Evolutionary conservation across 2,888 invertebrate genomes (phyloP), one percentile per base, ranked within the genome.

Genomic region (Pammene aurita): DNA sequence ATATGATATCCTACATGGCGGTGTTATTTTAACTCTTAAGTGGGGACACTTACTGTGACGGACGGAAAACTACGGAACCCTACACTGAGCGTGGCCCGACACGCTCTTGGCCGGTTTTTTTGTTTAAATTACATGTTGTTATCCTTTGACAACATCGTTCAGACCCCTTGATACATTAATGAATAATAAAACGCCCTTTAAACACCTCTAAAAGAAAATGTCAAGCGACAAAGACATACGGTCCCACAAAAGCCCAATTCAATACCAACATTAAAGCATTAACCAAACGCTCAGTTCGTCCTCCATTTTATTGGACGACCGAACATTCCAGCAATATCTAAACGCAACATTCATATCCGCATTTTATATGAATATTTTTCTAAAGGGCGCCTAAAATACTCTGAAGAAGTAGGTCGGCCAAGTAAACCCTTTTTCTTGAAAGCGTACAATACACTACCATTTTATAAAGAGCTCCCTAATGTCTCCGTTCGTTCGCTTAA

Each of bases 331-430:
- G 74, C 79, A 84, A 82, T 83, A 84, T 78, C 78, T 76, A 76
- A 81, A 80, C 78, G 79, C 73, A 77, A 80, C 79, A 81, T 84
- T 84, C 80, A 79, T 75, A 75, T 76, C 74, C 74, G 67, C 76
- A 74, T 80, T 80, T 82, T 77, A 79, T 82, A 81, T 77, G 81
- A 84, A 83, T 83, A 84, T 84, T 81, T 84, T 84, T 80, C 77
- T 80, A 81, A 77, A 76, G 80, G 76, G 75, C 77, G 76, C 79
- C 84, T 83, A 84, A 86, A 86, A 83, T 81, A 82, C 73, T 77
- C 78, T 73, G 73, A 75, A 78, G 80, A 88, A 88, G 83, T 87
- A 84, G 87, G 87, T 87, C 87, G 80, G 80, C 78, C 79, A 79
- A 58, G 58, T 58, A 83, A 84, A 86, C 83, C 84, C 84, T 82